A percentile compares a stretch with the other conserved stretches of the same genome.
phyloP scores from a whole-genome alignment of 1,140 invertebrate genomes.

The Diprion similis region DNA sequence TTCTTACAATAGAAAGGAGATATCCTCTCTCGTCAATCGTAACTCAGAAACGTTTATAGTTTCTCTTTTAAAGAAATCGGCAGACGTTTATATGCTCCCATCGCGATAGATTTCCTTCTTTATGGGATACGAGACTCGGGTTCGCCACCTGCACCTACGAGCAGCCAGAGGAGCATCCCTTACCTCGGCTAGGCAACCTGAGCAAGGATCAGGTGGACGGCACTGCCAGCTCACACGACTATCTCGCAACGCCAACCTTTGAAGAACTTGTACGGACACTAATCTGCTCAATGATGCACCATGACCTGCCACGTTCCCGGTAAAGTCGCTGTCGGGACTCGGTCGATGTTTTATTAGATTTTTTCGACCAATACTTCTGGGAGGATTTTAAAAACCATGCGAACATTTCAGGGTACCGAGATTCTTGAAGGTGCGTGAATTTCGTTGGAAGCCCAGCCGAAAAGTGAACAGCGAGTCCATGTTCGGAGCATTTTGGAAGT shows the following conservation, averaged over 20 bases:
- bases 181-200: not conserved
- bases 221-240: not conserved
- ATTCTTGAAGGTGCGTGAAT: too few species aligned
- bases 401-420: too few species aligned
- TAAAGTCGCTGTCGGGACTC: not conserved
- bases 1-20: too few species aligned
- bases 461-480: too few species aligned
- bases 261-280: constrained; percentile 16
- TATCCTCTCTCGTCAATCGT: not conserved
- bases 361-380: too few species aligned
- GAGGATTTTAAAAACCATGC: too few species aligned
- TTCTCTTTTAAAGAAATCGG: not conserved
- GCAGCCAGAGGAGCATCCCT: not conserved
- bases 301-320: constrained; percentile 21
- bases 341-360: not conserved
- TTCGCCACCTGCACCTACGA: not conserved
- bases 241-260: constrained; percentile 3
- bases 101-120: constrained; percentile 7
- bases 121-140: not conserved
- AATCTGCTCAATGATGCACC: constrained; percentile 33
- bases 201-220: not conserved
- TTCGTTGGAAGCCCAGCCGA: too few species aligned
- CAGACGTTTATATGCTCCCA: not conserved
- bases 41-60: not conserved
- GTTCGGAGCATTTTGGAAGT: not conserved